phyloP scores from a whole-genome alignment of 2,797 vertebrate species.

The Chelonia mydas region DNA sequence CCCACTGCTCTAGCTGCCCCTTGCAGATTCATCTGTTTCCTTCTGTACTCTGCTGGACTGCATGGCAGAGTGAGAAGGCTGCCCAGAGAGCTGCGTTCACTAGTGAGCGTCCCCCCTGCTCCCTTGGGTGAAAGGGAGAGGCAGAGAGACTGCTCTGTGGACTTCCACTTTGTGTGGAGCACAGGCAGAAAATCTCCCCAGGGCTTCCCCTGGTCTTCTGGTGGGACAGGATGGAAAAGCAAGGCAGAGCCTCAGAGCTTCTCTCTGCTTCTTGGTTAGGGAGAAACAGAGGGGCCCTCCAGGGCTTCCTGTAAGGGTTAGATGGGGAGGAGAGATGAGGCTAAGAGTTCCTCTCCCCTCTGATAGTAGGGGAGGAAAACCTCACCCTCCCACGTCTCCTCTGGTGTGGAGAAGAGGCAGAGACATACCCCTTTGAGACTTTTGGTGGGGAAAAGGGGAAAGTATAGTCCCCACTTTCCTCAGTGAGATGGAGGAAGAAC shows the following conservation, averaged over 20 bases:
- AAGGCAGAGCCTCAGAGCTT: not conserved
- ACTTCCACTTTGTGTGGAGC: not conserved
- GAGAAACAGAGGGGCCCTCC: not conserved
- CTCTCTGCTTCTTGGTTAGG: not conserved
- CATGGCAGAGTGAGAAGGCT: not conserved
- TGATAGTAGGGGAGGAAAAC: not conserved
- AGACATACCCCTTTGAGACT: not conserved
- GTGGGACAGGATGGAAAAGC: not conserved
- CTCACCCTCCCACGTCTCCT: not conserved
- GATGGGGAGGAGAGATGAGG: too few relatives aligned
- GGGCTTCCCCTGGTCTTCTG: not conserved
- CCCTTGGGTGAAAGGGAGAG: not conserved
- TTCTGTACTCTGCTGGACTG: not conserved
- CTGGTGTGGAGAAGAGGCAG: not conserved
- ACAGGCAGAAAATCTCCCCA: not conserved
- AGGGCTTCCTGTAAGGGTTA: not conserved
- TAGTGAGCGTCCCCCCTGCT: not conserved
- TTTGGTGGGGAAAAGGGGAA: not conserved
- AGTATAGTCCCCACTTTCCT: not conserved
- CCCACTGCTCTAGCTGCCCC: not conserved
- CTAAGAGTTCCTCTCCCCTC: not conserved
- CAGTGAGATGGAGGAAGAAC: not conserved
- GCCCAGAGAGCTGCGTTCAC: not conserved
- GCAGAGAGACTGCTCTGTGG: not conserved
- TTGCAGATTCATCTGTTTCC: fast-evolving